Percentiles rank a stretch among this genome's conserved stretches.
Conservation (phyloP, 2,888 invertebrate genomes). For the Rugalucina vietnamica region DNA sequence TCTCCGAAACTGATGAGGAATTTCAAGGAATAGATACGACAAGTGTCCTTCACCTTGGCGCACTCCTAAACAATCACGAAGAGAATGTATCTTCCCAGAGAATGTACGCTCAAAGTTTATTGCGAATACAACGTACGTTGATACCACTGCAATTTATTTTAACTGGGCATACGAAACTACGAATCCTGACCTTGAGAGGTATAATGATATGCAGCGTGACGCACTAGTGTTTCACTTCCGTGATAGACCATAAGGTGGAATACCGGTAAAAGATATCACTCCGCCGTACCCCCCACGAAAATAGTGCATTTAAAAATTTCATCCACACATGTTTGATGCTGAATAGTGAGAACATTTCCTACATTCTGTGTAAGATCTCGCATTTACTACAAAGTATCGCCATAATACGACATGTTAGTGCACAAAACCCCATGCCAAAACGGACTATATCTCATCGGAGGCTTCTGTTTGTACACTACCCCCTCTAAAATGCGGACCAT, state of each 20-base stretch:
- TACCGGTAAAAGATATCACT: too few species aligned
- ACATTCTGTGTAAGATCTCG: too few species aligned
- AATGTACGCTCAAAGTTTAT: slow-evolving; percentile 43
- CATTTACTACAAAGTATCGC: too few species aligned
- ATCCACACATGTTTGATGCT: too few species aligned
- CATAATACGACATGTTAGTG: too few species aligned
- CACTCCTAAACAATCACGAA: slow-evolving; percentile 14
- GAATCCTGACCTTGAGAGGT: slow-evolving; percentile 14
- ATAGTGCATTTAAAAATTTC: too few species aligned
- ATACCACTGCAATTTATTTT: slow-evolving; percentile 38
- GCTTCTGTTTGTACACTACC: too few species aligned
- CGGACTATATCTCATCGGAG: too few species aligned
- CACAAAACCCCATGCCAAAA: too few species aligned
- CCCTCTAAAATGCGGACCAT: too few species aligned
- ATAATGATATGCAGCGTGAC: slow-evolving; percentile 35
- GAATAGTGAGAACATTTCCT: too few species aligned
- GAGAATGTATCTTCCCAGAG: slow-evolving; percentile 39
- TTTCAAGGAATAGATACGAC: slow-evolving; percentile 38
- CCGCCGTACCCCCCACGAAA: too few species aligned
- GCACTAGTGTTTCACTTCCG: slow-evolving; percentile 36
- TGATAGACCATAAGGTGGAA: slow-evolving; percentile 31
- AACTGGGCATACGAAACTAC: slow-evolving; percentile 37
- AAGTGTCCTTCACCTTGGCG: slow-evolving; percentile 26
- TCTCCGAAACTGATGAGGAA: slow-evolving; percentile 13
- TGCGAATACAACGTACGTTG: slow-evolving; percentile 35